phyloP scores from a whole-genome alignment of 2,888 invertebrate species.

The Tipula confusa region DNA sequence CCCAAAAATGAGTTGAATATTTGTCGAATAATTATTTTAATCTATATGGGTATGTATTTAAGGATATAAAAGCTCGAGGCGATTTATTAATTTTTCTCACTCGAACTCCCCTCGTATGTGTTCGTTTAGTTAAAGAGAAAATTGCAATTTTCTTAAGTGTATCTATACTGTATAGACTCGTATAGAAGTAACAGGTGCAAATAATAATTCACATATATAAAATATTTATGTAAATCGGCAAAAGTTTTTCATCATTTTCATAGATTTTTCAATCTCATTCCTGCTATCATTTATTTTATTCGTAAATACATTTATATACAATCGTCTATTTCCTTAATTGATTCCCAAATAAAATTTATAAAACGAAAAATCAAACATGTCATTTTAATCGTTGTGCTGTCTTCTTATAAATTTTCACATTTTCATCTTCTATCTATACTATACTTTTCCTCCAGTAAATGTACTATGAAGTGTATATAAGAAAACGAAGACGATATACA shows the following conservation, averaged over 20 bases:
- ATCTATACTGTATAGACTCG: background rate
- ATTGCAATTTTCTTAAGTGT: constrained; percentile 8
- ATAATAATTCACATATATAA: constrained; percentile 7
- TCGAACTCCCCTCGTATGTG: background rate
- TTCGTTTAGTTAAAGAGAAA: background rate
- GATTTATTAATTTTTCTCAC: background rate
- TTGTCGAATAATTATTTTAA: constrained; percentile 20
- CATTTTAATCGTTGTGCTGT: background rate
- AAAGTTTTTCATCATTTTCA: background rate
- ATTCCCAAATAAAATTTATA: background rate
- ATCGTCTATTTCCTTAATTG: background rate
- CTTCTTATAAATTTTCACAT: background rate
- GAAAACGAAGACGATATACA: background rate
- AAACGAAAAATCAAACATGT: background rate
- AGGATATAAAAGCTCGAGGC: background rate
- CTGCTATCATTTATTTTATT: background rate
- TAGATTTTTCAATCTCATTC: background rate
- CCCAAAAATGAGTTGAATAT: background rate
- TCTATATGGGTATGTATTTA: too few species aligned
- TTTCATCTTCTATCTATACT: background rate
- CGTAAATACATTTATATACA: background rate
- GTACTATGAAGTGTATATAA: background rate
- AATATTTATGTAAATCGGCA: background rate
- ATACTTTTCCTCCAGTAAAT: background rate
- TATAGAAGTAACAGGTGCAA: background rate